phyloP scores from a whole-genome alignment of 2,113 vertebrate genomes.

The Fregata magnificens region DNA sequence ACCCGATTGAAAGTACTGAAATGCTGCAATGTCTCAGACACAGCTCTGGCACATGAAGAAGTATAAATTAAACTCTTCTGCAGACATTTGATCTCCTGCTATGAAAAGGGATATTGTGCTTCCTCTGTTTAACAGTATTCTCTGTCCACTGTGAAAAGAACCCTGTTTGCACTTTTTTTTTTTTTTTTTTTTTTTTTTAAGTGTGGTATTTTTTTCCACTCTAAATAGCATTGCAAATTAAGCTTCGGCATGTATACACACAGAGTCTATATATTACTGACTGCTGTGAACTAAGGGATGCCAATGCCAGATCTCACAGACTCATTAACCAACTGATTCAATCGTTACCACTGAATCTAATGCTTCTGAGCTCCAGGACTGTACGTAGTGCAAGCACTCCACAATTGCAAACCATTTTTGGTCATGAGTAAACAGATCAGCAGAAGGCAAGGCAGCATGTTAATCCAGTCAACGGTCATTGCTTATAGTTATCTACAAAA shows the following conservation, averaged over 20 bases:
- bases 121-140: conserved; percentile 74
- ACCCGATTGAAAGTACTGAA: conserved; percentile 71
- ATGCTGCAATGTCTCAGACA: conserved; percentile 71
- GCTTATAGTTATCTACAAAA: not conserved
- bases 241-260: conserved; percentile 43
- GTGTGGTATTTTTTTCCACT: conserved; percentile 66
- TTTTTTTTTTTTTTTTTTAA: conserved; percentile 48
- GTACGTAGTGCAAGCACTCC: not conserved
- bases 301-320: conserved; percentile 37
- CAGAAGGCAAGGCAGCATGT: not conserved
- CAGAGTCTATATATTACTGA: conserved; percentile 44
- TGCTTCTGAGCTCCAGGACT: not conserved
- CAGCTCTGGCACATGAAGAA: conserved; percentile 70
- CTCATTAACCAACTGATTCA: not conserved
- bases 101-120: conserved; percentile 79
- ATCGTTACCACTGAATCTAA: not conserved
- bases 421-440: not conserved
- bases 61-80: conserved; percentile 79
- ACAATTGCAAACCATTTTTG: conserved; percentile 7
- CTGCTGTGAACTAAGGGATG: conserved; percentile 48
- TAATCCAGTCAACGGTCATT: not conserved
- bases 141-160: conserved; percentile 76
- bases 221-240: conserved; percentile 68
- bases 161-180: conserved; percentile 60
- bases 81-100: conserved; percentile 76